A percentile compares a stretch with the other conserved stretches of the same genome.
These are phyloP conservation scores for Cyrtorhinus lividipennis DNA, from an alignment of 1,140 invertebrate species.

Conservation along the genomic window DNA sequence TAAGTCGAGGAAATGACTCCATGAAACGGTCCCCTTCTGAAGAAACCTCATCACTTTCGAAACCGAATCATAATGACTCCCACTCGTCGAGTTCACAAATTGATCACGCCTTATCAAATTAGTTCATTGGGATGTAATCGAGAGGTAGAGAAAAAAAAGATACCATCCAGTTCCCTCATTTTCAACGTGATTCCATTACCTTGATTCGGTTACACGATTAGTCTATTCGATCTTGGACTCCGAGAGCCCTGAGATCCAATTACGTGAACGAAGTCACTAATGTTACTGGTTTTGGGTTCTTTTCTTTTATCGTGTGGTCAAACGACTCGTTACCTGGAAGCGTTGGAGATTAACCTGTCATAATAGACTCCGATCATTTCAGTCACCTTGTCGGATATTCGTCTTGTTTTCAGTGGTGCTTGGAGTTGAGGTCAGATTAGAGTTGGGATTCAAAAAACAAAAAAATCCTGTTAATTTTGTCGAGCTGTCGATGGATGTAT, in stretches of 20 bases:
- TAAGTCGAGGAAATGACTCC: too few relatives aligned
- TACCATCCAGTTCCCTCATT: neutral
- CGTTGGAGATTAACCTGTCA: neutral
- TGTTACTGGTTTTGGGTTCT: neutral
- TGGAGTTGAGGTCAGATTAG: neutral
- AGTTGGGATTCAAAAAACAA: too few relatives aligned
- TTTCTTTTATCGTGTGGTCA: neutral
- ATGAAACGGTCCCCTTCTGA: too few relatives aligned
- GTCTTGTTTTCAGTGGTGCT: too few relatives aligned
- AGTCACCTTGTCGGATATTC: too few relatives aligned
- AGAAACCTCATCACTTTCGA: too few relatives aligned
- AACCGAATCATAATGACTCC: too few relatives aligned
- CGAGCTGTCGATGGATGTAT: too few relatives aligned
- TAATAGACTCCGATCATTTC: too few relatives aligned
- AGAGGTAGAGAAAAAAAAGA: neutral
- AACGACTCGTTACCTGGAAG: neutral
- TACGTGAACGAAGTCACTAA: conserved; percentile 1
- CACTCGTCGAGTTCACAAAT: too few relatives aligned
- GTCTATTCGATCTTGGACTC: neutral
- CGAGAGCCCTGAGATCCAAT: neutral
- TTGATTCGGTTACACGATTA: conserved; percentile 6
- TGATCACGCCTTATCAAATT: conserved; percentile 8
- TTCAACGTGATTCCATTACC: conserved; percentile 3
- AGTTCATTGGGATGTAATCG: neutral
- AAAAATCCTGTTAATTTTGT: too few relatives aligned